Percentiles rank a stretch among this genome's conserved stretches.
These are phyloP conservation scores for Trichonephila clavipes DNA, from an alignment of 1,140 invertebrate genomes.

Conservation along the genomic window DNA sequence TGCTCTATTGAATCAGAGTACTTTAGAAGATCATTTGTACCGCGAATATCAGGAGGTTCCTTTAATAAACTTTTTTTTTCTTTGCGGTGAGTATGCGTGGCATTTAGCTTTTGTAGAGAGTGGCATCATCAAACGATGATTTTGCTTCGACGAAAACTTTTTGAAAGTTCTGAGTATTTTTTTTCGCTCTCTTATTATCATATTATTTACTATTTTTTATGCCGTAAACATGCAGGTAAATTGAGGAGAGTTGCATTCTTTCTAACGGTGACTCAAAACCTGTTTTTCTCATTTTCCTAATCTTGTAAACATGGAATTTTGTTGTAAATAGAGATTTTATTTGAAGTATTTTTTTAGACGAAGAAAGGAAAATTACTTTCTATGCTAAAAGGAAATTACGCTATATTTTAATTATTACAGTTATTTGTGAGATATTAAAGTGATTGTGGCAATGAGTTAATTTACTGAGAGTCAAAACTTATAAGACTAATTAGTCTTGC, in stretches of 20 bases:
- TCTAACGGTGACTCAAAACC: not conserved
- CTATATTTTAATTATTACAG: too few species aligned
- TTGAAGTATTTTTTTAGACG: not conserved
- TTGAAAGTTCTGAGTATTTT: not conserved
- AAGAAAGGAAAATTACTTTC: too few species aligned
- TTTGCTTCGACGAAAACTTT: conserved; percentile 8
- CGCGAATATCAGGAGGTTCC: not conserved
- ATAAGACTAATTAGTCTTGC: too few species aligned
- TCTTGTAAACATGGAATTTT: not conserved
- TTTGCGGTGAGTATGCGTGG: not conserved
- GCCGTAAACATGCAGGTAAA: not conserved
- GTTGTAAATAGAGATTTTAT: not conserved
- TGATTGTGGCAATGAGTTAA: too few species aligned
- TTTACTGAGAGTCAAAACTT: too few species aligned
- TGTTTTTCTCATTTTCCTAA: not conserved
- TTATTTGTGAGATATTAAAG: too few species aligned
- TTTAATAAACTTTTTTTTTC: conserved; percentile 6
- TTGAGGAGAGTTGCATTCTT: not conserved
- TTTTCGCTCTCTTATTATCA: not conserved
- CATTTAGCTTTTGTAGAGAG: conserved; percentile 2
- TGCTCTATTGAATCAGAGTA: conserved; percentile 27
- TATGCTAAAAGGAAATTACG: too few species aligned
- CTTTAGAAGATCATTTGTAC: conserved; percentile 22
- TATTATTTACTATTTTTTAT: conserved; percentile 17
- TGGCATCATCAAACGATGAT: conserved; percentile 39